phyloP scores from a whole-genome alignment of 1,140 invertebrate species.

The Trichogramma pretiosum region DNA sequence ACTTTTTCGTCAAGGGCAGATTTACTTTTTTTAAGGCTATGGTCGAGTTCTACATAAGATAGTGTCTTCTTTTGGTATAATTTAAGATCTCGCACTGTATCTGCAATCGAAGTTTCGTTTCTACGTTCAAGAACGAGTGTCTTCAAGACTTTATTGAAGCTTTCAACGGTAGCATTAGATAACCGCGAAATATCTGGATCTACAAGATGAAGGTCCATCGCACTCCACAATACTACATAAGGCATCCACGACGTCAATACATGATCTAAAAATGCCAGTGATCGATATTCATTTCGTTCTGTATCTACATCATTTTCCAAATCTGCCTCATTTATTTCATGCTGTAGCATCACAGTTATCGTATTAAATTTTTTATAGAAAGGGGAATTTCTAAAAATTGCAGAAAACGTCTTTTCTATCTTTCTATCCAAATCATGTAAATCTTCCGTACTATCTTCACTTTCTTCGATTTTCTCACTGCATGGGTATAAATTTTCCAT shows the following conservation, averaged over 20 bases:
- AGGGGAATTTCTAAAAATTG: too few species aligned
- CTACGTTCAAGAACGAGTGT: not conserved
- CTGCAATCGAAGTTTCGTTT: not conserved
- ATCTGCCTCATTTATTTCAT: too few species aligned
- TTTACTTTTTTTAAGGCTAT: not conserved
- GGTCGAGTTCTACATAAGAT: not conserved
- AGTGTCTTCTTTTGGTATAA: not conserved
- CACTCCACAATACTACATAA: slow-evolving; percentile 1
- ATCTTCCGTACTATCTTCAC: too few species aligned
- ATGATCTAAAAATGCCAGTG: not conserved
- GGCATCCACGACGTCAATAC: not conserved
- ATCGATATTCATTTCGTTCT: too few species aligned
- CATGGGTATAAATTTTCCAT: too few species aligned
- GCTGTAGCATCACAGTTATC: too few species aligned
- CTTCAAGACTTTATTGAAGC: slow-evolving; percentile 16
- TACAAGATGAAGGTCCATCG: not conserved
- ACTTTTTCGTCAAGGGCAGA: too few species aligned
- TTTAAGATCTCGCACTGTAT: slow-evolving; percentile 2
- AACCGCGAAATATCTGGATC: not conserved
- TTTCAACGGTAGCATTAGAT: not conserved
- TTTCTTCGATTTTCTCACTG: too few species aligned
- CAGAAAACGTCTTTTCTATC: too few species aligned
- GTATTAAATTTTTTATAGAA: too few species aligned
- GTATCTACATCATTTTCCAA: too few species aligned
- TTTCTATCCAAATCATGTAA: too few species aligned